phyloP scores from a whole-genome alignment of 2,888 invertebrate genomes.

The Aradus depressus region DNA sequence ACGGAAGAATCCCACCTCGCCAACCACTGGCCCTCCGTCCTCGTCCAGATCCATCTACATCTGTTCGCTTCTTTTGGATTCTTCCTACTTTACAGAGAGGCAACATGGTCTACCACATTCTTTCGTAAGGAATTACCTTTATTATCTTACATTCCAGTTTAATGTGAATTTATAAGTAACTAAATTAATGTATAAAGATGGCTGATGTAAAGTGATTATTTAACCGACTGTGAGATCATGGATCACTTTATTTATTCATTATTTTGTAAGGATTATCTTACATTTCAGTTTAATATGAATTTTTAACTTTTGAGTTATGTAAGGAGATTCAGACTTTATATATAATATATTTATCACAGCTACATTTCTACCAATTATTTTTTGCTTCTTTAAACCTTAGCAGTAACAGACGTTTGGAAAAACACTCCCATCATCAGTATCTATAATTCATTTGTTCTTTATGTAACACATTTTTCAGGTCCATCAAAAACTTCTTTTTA shows the following conservation, averaged over 20 bases:
- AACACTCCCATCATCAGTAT: too few relatives aligned
- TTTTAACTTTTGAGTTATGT: neutral
- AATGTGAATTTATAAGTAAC: neutral
- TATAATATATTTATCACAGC: too few relatives aligned
- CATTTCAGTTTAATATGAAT: neutral
- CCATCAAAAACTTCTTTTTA: too few relatives aligned
- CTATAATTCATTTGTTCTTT: too few relatives aligned
- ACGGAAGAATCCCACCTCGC: too few relatives aligned
- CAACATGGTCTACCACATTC: conserved; percentile 49
- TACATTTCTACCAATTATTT: too few relatives aligned
- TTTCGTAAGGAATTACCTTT: conserved; percentile 46
- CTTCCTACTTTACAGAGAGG: conserved; percentile 47
- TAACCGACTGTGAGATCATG: neutral
- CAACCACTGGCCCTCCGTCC: conserved; percentile 52
- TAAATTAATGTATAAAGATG: neutral
- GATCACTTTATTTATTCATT: neutral
- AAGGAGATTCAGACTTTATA: neutral
- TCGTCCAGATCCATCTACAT: conserved; percentile 63
- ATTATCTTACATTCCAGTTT: neutral
- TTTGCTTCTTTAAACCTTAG: too few relatives aligned
- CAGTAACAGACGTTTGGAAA: too few relatives aligned
- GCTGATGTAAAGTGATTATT: neutral
- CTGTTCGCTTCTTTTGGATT: conserved; percentile 54
- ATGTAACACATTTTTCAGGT: too few relatives aligned
- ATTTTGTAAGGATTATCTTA: neutral